Percentiles rank a stretch among this genome's conserved stretches.
Conservation (phyloP, 2,888 invertebrate species). For the Leistus spinibarbis region DNA sequence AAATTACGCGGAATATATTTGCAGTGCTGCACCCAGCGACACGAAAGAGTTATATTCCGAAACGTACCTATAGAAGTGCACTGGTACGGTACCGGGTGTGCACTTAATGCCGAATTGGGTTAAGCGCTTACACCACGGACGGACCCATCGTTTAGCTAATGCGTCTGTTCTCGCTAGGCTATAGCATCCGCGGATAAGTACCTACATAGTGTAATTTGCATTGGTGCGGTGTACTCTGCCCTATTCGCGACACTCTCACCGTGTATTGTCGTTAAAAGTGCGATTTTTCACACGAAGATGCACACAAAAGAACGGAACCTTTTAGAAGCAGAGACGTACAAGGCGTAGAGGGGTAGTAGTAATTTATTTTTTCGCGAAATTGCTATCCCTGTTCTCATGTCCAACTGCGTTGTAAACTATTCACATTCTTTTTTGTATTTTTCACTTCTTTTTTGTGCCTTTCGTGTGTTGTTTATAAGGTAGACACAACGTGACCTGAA, state of each 20-base stretch:
- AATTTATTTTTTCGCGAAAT: neutral
- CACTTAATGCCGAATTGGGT: slow-evolving; percentile 19
- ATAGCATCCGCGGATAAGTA: slow-evolving; percentile 11
- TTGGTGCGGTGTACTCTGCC: neutral
- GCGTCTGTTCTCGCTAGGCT: neutral
- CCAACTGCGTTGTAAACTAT: neutral
- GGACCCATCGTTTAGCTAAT: neutral
- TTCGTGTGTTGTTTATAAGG: too few relatives aligned
- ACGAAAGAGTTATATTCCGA: neutral
- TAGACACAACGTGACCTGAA: too few relatives aligned
- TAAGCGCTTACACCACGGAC: slow-evolving; percentile 4
- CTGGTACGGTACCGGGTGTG: neutral
- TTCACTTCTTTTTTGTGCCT: too few relatives aligned
- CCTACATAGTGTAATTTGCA: slow-evolving; percentile 6
- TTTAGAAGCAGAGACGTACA: neutral
- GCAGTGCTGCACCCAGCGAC: neutral
- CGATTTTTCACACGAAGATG: neutral
- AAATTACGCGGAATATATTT: neutral
- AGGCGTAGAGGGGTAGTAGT: neutral
- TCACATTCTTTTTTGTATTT: neutral
- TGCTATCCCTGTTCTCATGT: neutral
- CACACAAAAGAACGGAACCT: neutral
- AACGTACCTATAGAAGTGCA: neutral
- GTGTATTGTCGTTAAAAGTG: slow-evolving; percentile 6
- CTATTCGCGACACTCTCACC: neutral